Percentiles rank a stretch among this genome's conserved stretches.
Evolutionary conservation across 2,113 vertebrate genomes (phyloP).

Genomic region (Ciconia stormi): DNA sequence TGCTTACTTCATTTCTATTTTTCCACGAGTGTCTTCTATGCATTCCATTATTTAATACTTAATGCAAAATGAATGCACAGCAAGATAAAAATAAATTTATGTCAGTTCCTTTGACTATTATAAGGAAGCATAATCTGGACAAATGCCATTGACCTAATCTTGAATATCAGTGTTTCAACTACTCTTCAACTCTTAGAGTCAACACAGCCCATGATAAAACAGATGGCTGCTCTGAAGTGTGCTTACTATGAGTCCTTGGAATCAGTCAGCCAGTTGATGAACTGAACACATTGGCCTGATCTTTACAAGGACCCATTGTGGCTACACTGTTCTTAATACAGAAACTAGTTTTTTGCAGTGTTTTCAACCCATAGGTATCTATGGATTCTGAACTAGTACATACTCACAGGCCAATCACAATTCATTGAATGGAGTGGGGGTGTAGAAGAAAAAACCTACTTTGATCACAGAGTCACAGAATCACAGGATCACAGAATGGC

Average conservation of each 20-base stretch:
- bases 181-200: not conserved
- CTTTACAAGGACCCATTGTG: not conserved
- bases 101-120: not conserved
- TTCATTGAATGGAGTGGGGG: not conserved
- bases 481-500: not conserved
- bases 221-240: not conserved
- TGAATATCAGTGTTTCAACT: not conserved
- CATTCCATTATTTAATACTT: not conserved
- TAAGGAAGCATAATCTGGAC: not conserved
- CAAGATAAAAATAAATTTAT: not conserved
- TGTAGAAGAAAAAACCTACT: not conserved
- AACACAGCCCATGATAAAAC: not conserved
- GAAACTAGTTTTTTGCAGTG: not conserved
- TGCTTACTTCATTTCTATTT: not conserved
- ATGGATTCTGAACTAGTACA: not conserved
- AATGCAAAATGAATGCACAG: not conserved
- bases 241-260: not conserved
- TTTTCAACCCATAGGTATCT: not conserved
- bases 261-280: not conserved
- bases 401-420: not conserved
- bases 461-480: not conserved
- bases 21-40: not conserved
- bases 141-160: not conserved
- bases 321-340: not conserved
- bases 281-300: not conserved